A percentile compares a stretch with the other conserved stretches of the same genome.
phyloP scores from a whole-genome alignment of 1,140 invertebrate genomes.

The Drosophila murphyi region DNA sequence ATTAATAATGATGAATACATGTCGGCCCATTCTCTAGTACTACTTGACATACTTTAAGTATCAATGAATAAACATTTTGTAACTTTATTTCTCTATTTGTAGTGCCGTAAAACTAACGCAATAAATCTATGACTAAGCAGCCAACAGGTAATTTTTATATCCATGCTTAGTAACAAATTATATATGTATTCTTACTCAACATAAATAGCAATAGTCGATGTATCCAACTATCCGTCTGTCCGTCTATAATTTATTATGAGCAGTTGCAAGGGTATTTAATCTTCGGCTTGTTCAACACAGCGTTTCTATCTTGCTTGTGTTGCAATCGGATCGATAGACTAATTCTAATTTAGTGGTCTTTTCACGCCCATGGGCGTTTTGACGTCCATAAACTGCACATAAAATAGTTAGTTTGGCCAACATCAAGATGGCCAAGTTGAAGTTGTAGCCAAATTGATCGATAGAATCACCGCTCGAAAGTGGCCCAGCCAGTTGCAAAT shows the following conservation, averaged over 20 bases:
- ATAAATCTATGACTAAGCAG: conserved; percentile 18
- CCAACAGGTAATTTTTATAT: not conserved
- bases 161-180: too few relatives aligned
- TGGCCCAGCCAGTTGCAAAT: conserved; percentile 18
- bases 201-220: too few relatives aligned
- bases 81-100: conserved; percentile 7
- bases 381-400: conserved; percentile 50
- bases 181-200: too few relatives aligned
- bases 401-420: conserved; percentile 43
- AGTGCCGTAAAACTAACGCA: not conserved
- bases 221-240: too few relatives aligned
- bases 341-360: conserved; percentile 50
- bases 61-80: not conserved
- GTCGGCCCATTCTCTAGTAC: not conserved
- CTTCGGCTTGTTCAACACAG: not conserved
- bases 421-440: conserved; percentile 36
- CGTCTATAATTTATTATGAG: too few relatives aligned
- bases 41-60: not conserved
- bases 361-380: conserved; percentile 53
- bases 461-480: conserved; percentile 32
- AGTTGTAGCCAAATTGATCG: conserved; percentile 17
- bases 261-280: not conserved
- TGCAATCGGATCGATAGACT: conserved; percentile 6
- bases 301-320: not conserved
- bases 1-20: conserved; percentile 10